Base-by-base conservation (phyloP, 1,140 invertebrate genomes). In the Brachionus rotundiformis region DNA sequence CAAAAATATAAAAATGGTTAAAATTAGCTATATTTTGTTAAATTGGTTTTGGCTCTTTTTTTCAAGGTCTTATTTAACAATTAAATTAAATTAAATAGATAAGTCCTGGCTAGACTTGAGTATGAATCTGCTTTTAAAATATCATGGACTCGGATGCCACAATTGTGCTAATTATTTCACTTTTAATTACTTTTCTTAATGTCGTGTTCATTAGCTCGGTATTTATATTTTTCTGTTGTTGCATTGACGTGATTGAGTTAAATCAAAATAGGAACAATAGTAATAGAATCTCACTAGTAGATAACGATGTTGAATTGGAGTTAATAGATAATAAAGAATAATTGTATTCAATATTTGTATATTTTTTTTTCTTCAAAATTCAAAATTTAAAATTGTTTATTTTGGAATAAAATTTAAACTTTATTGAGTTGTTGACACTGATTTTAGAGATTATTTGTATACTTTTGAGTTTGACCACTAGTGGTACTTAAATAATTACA, bases 161-260 rank as follows among this genome's bases (percentile, higher is more conserved):
- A 13, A 73, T 73, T 23, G 68, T 73, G 8, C n/a, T 73, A 8
- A 44, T 73, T 25, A 73, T 44, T 73, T 73, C 36, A 8, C 39
- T 73, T 23, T 44, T 73, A 19, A 44, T 73, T 25, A 73, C 68
- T 73, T 73, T 73, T 73, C 7, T 73, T 13, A 73, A 73, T 73
- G 39, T 73, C 0, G 19, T 41, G 2, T 73, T 73, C 25, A 73
- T 73, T n/a, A 44, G 68, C n/a, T 73, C 36, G 0, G 36, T 73
- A 8, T 73, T 73, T 73, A 19, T 73, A 11, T 73, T 44, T 25
- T 73, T 73, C 27, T 73, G 68, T 44, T 73, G 68, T 44, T 73
- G 68, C 27, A 73, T 73, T 44, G 68, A 73, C 19, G 68, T 73
- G 16, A 29, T 73, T 25, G 39, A 73, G 41, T 16, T 44, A 29